Percentiles rank a stretch among this genome's conserved stretches.
phyloP scores from a whole-genome alignment of 2,888 invertebrate species.

The Abrostola tripartita region DNA sequence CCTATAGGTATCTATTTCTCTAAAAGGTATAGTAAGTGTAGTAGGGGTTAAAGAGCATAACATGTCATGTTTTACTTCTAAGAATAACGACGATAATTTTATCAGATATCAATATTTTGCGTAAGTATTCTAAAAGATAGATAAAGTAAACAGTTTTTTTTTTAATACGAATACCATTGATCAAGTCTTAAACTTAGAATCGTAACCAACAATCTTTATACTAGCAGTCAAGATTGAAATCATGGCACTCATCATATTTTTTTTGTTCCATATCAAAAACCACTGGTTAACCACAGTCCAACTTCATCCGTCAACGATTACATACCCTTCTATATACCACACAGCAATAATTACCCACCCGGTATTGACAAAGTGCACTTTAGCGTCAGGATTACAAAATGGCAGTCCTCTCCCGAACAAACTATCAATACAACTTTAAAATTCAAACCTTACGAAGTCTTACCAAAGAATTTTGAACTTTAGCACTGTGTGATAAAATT shows the following conservation, averaged over 20 bases:
- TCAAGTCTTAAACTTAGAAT: no score
- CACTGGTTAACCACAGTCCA: not conserved
- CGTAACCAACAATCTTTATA: no score
- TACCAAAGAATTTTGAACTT: conserved; percentile 29
- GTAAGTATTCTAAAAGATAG: no score
- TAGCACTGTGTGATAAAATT: conserved; percentile 37
- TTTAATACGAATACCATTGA: no score
- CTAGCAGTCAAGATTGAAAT: no score
- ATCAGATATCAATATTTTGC: no score
- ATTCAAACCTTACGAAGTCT: conserved; percentile 22
- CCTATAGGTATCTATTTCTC: no score
- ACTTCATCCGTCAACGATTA: not conserved
- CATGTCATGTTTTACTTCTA: no score
- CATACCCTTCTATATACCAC: conserved; percentile 10
- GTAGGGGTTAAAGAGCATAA: no score
- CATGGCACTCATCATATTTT: not conserved
- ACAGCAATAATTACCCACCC: conserved; percentile 65
- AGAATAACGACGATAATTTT: no score
- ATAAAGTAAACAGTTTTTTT: no score
- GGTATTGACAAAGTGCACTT: conserved; percentile 80
- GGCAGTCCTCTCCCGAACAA: conserved; percentile 70
- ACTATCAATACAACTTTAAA: conserved; percentile 66
- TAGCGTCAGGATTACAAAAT: conserved; percentile 80
- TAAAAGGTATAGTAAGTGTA: no score
- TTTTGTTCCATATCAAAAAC: not conserved